Conservation (phyloP, 1,140 invertebrate species). For the Diachasmimorpha longicaudata region DNA sequence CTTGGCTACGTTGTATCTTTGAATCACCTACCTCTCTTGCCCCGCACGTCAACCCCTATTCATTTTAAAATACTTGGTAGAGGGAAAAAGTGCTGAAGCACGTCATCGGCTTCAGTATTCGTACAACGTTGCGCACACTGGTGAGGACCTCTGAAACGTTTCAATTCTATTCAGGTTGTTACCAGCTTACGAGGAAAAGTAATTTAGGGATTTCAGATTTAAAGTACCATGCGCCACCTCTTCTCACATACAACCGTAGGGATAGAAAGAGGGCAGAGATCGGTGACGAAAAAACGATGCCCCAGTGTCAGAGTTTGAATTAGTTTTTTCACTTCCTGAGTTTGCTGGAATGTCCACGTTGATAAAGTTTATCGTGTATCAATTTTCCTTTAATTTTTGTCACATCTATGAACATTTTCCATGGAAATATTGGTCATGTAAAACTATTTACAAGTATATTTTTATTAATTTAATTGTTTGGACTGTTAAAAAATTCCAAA, state of each 20-base stretch:
- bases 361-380: too few species aligned
- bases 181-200: constrained; percentile 33
- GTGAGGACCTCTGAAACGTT: neutral
- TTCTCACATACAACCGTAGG: neutral
- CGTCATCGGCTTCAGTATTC: neutral
- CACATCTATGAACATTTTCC: too few species aligned
- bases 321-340: neutral
- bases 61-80: neutral
- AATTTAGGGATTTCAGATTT: constrained; percentile 40
- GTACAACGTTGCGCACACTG: neutral
- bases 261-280: neutral
- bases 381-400: too few species aligned
- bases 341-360: neutral
- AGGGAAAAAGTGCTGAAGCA: neutral
- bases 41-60: neutral
- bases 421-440: too few species aligned
- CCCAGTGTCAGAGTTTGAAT: neutral
- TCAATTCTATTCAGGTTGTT: neutral
- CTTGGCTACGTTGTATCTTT: neutral
- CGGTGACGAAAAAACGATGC: neutral
- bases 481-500: too few species aligned
- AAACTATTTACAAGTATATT: too few species aligned
- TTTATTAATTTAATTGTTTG: too few species aligned
- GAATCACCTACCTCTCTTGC: too few species aligned
- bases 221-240: neutral